Evolutionary conservation across 2,888 invertebrate genomes (phyloP), one percentile per base, ranked within the genome.

Genomic region (Cataglyphis albicans): DNA sequence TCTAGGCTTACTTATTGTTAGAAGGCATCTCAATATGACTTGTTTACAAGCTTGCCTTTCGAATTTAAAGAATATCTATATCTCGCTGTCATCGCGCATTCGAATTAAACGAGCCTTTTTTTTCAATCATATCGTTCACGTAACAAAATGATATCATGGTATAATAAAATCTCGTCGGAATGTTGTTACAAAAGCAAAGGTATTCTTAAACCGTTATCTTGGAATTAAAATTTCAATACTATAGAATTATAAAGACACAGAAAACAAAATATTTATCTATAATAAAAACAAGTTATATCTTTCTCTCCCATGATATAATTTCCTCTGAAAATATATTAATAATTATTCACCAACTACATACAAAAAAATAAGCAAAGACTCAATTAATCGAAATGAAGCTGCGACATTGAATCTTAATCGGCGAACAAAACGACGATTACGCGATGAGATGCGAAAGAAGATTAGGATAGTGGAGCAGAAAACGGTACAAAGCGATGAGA

Each of bases 1-100:
- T 6, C 7, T 18, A 18, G 25, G 12, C 21, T 12, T 65, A 7
- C 52, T 18, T 52, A 32, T 12, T 44, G 44, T 12, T 44, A 44
- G 44, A 67, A 10, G n/a, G 12, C 4, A 3, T 10, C 7, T 67
- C 67, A 41, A 67, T 10, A 4, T 41, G 35, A 35, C 29, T 21
- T 64, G 29, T 55, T 76, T 76, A 65, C n/a, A 65, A 52, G 2
- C 25, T 38, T 65, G 55, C 67, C 48, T 63, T 21, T 67, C 15
- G 3, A 64, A 25, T 25, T 64, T 3, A 29, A 65, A 12, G 9
- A 75, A 52, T 48, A 35, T 55, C 55, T 55, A 9, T 0, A 76
- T 0, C 6, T 29, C 18, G 6, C 15, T 3, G 32, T 74, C 35
- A 25, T 74, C 35, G 7, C 15, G n/a, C 15, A n/a, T 38, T 7